Base-by-base conservation (phyloP, 2,113 vertebrate genomes). In the Eclectus roratus region DNA sequence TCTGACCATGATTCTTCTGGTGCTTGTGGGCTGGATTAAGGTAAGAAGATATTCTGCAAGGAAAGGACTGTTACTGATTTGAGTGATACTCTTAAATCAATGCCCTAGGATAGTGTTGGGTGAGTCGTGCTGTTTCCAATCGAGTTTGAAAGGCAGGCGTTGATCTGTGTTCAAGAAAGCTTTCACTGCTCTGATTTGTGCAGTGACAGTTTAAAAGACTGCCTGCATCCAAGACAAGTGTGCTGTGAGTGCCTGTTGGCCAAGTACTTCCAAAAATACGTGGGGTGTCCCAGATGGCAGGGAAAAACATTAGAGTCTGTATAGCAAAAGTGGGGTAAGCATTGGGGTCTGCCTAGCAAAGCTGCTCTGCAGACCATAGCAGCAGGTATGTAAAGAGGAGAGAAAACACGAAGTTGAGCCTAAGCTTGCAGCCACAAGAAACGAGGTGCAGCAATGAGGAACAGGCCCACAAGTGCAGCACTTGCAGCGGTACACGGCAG, bases 401-500 rank as follows among this genome's bases (percentile, higher is more conserved):
- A 37, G 18, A 41, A 58, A 69, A 25, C 27, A 1, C 11, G 6
- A 29, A 4, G 31, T 11, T 1, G 27, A 64, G 24, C 41, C 46
- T 1, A 5, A 55, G 47, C 70, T 47, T 47, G 61, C 55, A 50
- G 79, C n/a, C 4, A 0, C 43, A 27, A 27, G 39, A 16, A 88
- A 10, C 4, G 2, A 44, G 24, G 33, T 17, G 60, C 28, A 11
- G 69, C 1, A 46, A 9, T 29, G 33, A 46, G 72, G 1, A 64
- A 31, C 3, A 3, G 35, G 39, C 25, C 28, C 73, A 2, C 31
- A 9, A 23, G 0, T 0, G 1, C 39, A 4, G 13, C 50, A 2
- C 17, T 27, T 4, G 13, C 46, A 8, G 4, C 0, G 2, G 17
- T 12, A 5, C 13, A 0, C 9, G 56, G 56, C 56, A 10, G 33